A percentile compares a stretch with the other conserved stretches of the same genome.
Conservation (phyloP, 2,888 invertebrate species). For the Trypoxylon attenuatum region DNA sequence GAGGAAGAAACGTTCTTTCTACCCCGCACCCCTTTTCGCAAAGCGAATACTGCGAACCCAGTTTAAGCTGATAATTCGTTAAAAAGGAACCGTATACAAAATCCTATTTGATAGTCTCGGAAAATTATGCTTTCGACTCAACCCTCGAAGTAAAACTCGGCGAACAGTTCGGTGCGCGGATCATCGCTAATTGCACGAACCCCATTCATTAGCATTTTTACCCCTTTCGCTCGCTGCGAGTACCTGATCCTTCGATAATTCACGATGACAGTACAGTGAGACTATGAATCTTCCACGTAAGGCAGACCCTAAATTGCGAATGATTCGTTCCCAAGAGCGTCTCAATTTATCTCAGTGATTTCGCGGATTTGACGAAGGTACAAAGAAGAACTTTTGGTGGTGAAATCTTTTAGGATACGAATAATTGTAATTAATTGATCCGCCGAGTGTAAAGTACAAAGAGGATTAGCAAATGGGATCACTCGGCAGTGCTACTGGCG, state of each 20-base stretch:
- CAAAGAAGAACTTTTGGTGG: too few species aligned
- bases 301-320: too few species aligned
- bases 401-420: constrained; percentile 4
- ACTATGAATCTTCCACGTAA: too few species aligned
- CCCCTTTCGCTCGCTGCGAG: not conserved
- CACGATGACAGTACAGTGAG: too few species aligned
- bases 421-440: not conserved
- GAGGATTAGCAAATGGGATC: constrained; percentile 25
- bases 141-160: not conserved
- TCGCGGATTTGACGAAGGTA: too few species aligned
- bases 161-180: not conserved
- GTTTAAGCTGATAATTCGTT: constrained; percentile 33
- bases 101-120: not conserved
- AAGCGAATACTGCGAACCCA: not conserved
- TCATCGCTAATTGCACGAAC: not conserved
- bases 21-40: constrained; percentile 8
- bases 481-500: not conserved
- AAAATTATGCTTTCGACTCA: not conserved
- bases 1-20: constrained; percentile 40
- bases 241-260: too few species aligned
- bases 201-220: not conserved
- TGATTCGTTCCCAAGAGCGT: too few species aligned
- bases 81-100: constrained; percentile 10
- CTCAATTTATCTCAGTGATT: too few species aligned
- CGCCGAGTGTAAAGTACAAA: constrained; percentile 11